Evolutionary conservation across 2,113 vertebrate genomes (phyloP), one percentile per base, ranked within the genome.

Genomic region (Channa maculata): DNA sequence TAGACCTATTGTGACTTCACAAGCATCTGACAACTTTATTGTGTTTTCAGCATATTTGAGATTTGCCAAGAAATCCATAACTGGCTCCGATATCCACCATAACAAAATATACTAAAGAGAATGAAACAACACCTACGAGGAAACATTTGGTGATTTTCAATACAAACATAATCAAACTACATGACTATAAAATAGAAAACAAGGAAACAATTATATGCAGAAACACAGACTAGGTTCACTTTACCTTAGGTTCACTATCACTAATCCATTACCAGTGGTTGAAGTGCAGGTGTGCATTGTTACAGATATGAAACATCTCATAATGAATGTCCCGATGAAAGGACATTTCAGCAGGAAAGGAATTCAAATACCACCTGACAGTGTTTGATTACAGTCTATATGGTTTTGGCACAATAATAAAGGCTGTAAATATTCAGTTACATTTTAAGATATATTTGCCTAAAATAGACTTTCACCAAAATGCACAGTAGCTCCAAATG

Each of bases 251-350:
- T 46, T 52, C 6, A 8, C 58, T 10, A 11, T 68, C 46, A 38
- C 48, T 36, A 9, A 24, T 53, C 52, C 1, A 24, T 60, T 48
- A 14, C 13, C 6, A 11, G 34, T 43, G 34, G 5, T 0, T 46
- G 67, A 58, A 50, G 64, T 37, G 7, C 79, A 82, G 68, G 65
- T 77, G 58, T 55, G 57, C 57, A 69, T 37, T 39, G 14, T 41
- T 68, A 8, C 60, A 71, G 41, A 53, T 71, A 61, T 43, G 52
- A 46, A 33, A 74, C 75, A 80, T 79, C 45, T 62, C 75, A 75
- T 9, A 65, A 54, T 61, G 8, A 65, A 62, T 43, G 11, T 53
- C 38, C 12, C 12, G 46, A 75, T 53, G 36, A 71, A 62, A 79
- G 62, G 59, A 3, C n/a, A 57, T 64, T 43, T 79, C 60, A 77